Percentiles rank a stretch among this genome's conserved stretches.
These are phyloP conservation scores for Akabosia matsudoensis DNA, from an alignment of 1,140 invertebrate species.

Conservation along the genomic window DNA sequence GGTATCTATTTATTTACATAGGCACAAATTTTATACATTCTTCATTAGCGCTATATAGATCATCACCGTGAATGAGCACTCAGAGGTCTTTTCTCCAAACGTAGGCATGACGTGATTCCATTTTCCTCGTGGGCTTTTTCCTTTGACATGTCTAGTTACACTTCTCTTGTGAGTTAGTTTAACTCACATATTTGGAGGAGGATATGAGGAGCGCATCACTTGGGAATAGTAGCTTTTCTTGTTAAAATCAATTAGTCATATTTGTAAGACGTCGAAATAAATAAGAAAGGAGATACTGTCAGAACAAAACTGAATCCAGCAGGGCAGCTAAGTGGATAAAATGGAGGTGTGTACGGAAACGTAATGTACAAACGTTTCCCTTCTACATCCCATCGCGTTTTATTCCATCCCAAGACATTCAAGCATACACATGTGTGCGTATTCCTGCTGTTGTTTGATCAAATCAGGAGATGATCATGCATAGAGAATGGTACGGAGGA, in stretches of 20 bases:
- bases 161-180: not conserved
- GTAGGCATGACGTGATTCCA: not conserved
- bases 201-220: not conserved
- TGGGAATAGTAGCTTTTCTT: not conserved
- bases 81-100: not conserved
- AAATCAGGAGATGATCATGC: not conserved
- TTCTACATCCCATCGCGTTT: not conserved
- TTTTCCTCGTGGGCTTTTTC: not conserved
- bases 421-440: not conserved
- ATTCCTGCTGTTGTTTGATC: not conserved
- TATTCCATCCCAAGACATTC: no score
- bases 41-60: conserved; percentile 4
- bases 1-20: not conserved
- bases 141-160: not conserved
- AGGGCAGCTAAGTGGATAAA: not conserved
- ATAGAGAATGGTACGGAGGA: not conserved
- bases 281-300: conserved; percentile 7
- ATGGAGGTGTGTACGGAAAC: not conserved
- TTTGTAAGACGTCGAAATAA: conserved; percentile 10
- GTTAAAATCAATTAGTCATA: conserved; percentile 14
- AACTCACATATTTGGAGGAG: not conserved
- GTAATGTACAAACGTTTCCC: not conserved
- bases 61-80: not conserved
- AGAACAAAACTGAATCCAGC: not conserved
- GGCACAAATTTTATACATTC: conserved; percentile 7